Percentiles rank a stretch among this genome's conserved stretches.
phyloP scores from a whole-genome alignment of 2,797 vertebrate species.

The Clarias pachynema region DNA sequence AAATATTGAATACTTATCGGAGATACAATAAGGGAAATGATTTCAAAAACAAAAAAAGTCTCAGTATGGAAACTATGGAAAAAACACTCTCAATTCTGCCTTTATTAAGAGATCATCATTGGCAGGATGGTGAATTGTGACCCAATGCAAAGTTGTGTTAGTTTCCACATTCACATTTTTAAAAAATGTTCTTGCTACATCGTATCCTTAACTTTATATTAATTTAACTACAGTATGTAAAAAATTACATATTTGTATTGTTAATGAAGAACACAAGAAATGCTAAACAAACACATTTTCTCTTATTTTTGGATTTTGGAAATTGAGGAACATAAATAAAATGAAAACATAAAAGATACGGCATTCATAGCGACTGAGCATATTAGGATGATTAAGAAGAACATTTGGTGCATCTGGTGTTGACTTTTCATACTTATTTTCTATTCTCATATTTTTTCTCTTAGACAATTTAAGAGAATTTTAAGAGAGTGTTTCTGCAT shows the following conservation, averaged over 20 bases:
- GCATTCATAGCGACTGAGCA: too few relatives aligned
- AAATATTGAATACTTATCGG: too few relatives aligned
- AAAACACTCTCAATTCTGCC: not conserved
- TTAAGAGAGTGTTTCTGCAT: too few relatives aligned
- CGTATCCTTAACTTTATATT: not conserved
- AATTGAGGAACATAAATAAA: too few relatives aligned
- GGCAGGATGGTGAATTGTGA: not conserved
- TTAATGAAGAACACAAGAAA: not conserved
- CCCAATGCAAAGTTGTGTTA: not conserved
- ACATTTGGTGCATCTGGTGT: too few relatives aligned
- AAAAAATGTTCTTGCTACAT: not conserved
- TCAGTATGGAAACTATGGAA: not conserved
- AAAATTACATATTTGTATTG: not conserved
- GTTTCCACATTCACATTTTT: not conserved
- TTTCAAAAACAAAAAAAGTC: not conserved
- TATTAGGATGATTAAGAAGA: too few relatives aligned
- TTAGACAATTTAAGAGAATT: too few relatives aligned
- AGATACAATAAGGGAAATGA: not conserved
- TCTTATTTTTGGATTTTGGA: too few relatives aligned
- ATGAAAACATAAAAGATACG: too few relatives aligned
- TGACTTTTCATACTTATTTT: too few relatives aligned
- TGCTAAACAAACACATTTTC: too few relatives aligned
- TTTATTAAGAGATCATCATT: not conserved
- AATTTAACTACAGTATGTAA: not conserved
- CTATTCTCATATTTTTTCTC: too few relatives aligned